Evolutionary conservation across 2,888 invertebrate genomes (phyloP), one percentile per base, ranked within the genome.

Genomic region (Pecten maximus): DNA sequence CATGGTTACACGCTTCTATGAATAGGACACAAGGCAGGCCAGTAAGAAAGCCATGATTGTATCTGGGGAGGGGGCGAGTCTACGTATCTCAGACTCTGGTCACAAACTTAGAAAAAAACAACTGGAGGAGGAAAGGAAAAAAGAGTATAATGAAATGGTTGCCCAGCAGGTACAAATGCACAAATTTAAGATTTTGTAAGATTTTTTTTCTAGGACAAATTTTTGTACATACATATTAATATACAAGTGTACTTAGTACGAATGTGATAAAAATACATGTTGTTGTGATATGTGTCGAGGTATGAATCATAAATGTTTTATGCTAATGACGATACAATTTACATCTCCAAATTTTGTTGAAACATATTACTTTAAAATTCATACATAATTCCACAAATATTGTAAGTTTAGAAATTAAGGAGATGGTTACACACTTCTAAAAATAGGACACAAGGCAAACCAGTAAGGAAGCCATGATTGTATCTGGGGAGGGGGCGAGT

Each of bases 81-180:
- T 74, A 28, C 35, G 74, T 74, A 74, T 74, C 28, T 74, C 74
- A 74, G 74, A 74, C 74, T 74, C 74, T 28, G 35, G 74, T 74
- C 74, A 74, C 74, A 74, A 74, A 74, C 74, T 35, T 6, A 1
- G 74, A 16, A 74, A 74, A 28, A 74, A 74, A 74, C 74, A 28
- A 35, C 23, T 74, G 74, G 74, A 74, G 74, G 74, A 74, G 35
- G 74, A 74, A 6, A 74, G 74, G 74, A 74, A 74, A 8, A 74
- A 28, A 74, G 74, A 74, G 15, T 74, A 74, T 35, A 74, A 74
- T 74, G 74, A 74, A 74, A 74, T 74, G 35, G 74, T 74, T 35
- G 74, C 28, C 15, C 28, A 74, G 44, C 6, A 44, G 74, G 74
- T 74, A 74, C 35, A 74, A 15, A 35, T 28, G 74, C 74, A 74